These are phyloP conservation scores for Trichogramma evanescens DNA, from an alignment of 2,888 invertebrate species.

Conservation along the genomic window DNA sequence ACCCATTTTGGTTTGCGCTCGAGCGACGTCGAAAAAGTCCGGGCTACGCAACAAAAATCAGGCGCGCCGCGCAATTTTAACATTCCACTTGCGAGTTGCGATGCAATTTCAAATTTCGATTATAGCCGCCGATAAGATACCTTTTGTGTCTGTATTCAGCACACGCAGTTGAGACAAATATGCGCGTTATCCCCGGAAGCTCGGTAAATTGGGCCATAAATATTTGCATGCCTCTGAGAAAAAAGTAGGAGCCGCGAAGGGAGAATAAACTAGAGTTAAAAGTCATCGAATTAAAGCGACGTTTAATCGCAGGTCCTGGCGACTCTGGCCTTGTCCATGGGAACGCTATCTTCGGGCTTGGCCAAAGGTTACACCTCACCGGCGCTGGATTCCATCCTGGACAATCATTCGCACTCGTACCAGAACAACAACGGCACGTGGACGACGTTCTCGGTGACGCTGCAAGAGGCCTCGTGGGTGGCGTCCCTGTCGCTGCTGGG, in stretches of 20 bases:
- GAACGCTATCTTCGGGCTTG: constrained; percentile 71
- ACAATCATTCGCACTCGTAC: constrained; percentile 50
- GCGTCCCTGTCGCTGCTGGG: constrained; percentile 74
- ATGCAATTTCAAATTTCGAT: not conserved
- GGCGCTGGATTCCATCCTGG: constrained; percentile 70
- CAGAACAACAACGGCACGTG: constrained; percentile 42
- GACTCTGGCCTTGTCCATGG: constrained; percentile 70
- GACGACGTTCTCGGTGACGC: constrained; percentile 57
- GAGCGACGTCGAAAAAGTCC: too few relatives aligned
- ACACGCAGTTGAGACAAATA: not conserved
- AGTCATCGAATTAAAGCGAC: not conserved
- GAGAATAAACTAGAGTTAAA: too few relatives aligned
- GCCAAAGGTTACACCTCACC: constrained; percentile 80
- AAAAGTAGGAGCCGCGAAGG: too few relatives aligned
- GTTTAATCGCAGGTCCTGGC: constrained; percentile 59
- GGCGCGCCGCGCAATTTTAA: not conserved
- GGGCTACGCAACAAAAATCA: not conserved
- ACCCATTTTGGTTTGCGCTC: constrained; percentile 31
- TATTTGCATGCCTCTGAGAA: too few relatives aligned
- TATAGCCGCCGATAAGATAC: not conserved
- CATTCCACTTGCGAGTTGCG: not conserved
- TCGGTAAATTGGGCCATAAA: too few relatives aligned
- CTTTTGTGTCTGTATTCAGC: not conserved
- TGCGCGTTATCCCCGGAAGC: too few relatives aligned
- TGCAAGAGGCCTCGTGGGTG: constrained; percentile 75